Conservation (phyloP, 2,113 vertebrate species). For the Lonchura striata region DNA sequence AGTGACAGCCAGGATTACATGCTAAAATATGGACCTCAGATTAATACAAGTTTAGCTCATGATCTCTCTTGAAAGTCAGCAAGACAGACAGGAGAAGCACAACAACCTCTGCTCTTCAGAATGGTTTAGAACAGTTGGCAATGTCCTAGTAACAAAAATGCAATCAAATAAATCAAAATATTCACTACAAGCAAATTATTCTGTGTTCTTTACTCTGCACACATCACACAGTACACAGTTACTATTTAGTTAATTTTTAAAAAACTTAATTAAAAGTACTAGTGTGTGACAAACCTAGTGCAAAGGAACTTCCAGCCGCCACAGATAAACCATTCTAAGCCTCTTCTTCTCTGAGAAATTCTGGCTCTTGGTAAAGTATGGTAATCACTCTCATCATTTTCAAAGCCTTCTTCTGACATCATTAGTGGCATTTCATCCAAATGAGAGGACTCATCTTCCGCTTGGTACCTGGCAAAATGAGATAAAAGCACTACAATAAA, state of each 20-base stretch:
- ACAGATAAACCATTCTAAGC: conserved; percentile 88
- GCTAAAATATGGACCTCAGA: neutral
- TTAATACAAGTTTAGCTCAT: neutral
- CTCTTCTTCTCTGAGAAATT: conserved; percentile 75
- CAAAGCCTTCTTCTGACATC: conserved; percentile 99
- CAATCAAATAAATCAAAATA: neutral
- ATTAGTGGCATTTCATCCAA: conserved; percentile 98
- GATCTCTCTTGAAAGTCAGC: neutral
- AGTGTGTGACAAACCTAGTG: conserved; percentile 78
- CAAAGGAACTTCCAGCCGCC: conserved; percentile 95
- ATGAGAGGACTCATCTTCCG: conserved; percentile 91
- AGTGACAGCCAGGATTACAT: neutral
- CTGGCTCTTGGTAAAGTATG: conserved; percentile 92
- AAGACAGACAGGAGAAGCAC: neutral
- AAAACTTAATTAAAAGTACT: neutral
- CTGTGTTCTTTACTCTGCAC: neutral
- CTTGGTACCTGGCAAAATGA: conserved; percentile 80
- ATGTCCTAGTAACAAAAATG: neutral
- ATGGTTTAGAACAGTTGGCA: neutral
- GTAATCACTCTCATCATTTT: conserved; percentile 96
- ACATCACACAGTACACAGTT: neutral
- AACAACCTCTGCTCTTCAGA: neutral
- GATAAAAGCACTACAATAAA: neutral
- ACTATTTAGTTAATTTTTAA: neutral
- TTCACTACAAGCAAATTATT: neutral